Percentiles rank a stretch among this genome's conserved stretches.
Conservation (phyloP, 2,797 vertebrate genomes). For the Phalloptychus januarius region DNA sequence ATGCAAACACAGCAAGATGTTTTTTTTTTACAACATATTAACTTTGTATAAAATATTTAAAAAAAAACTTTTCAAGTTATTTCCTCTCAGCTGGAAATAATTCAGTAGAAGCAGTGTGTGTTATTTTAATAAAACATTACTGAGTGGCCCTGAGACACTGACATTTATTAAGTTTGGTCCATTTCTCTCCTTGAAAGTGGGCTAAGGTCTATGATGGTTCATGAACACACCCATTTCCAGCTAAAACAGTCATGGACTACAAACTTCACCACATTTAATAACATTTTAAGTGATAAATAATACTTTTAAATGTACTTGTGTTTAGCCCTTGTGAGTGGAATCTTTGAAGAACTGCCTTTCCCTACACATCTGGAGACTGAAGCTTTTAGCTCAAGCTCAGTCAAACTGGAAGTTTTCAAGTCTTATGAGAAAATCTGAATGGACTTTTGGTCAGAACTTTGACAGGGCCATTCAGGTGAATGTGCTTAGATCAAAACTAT, state of each 20-base stretch:
- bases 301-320: neutral
- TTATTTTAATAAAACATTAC: constrained; percentile 51
- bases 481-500: neutral
- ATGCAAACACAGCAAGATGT: constrained; percentile 19
- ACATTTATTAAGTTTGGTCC: constrained; percentile 38
- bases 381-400: neutral
- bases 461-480: neutral
- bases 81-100: constrained; percentile 39
- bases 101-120: constrained; percentile 23
- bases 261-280: neutral
- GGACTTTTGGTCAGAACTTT: neutral
- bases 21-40: constrained; percentile 11
- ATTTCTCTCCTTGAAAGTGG: constrained; percentile 20
- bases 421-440: neutral
- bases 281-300: neutral
- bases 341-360: neutral
- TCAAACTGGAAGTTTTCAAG: neutral
- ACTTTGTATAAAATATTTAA: constrained; percentile 2
- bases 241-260: constrained; percentile 9
- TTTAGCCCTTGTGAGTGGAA: neutral
- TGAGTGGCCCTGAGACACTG: constrained; percentile 23
- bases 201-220: constrained; percentile 9
- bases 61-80: constrained; percentile 19
- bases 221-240: neutral
- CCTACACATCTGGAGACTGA: neutral